Percentiles rank a stretch among this genome's conserved stretches.
phyloP scores from a whole-genome alignment of 2,888 invertebrate genomes.

The Coenonympha arcania region DNA sequence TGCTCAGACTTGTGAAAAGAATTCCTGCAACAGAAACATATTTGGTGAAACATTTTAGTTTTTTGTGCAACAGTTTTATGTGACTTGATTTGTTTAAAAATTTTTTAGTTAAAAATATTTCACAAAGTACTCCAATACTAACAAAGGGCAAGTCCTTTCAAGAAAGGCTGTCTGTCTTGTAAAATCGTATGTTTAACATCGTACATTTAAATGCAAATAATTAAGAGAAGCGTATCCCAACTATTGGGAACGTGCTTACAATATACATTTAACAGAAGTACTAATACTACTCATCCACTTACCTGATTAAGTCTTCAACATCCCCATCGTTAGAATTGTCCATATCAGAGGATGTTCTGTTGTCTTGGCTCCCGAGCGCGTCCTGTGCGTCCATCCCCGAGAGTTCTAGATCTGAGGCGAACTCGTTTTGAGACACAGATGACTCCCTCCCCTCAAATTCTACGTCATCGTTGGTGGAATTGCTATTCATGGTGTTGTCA shows the following conservation, averaged over 20 bases:
- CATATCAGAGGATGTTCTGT: slow-evolving; percentile 70
- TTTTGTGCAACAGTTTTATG: no score
- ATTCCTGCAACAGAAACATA: slow-evolving; percentile 55
- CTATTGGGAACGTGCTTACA: no score
- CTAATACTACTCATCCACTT: slow-evolving; percentile 16
- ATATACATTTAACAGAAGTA: no score
- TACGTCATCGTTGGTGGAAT: slow-evolving; percentile 61
- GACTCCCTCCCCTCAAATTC: slow-evolving; percentile 58
- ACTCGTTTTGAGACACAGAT: slow-evolving; percentile 71
- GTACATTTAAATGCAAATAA: no score
- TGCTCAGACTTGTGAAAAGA: slow-evolving; percentile 74
- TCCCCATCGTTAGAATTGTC: slow-evolving; percentile 76
- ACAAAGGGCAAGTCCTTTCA: no score
- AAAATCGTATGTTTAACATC: no score
- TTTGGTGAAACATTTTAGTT: background rate
- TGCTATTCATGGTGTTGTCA: slow-evolving; percentile 64
- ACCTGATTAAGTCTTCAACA: slow-evolving; percentile 76
- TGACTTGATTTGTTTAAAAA: no score
- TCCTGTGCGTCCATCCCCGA: slow-evolving; percentile 77
- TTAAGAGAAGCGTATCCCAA: no score
- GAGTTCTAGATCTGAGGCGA: slow-evolving; percentile 77
- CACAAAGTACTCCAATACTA: no score
- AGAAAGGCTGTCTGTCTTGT: no score
- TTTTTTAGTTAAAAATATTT: no score
- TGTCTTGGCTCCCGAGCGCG: slow-evolving; percentile 63